Conservation (phyloP, 2,888 invertebrate species). For the Sinotaia quadrata region DNA sequence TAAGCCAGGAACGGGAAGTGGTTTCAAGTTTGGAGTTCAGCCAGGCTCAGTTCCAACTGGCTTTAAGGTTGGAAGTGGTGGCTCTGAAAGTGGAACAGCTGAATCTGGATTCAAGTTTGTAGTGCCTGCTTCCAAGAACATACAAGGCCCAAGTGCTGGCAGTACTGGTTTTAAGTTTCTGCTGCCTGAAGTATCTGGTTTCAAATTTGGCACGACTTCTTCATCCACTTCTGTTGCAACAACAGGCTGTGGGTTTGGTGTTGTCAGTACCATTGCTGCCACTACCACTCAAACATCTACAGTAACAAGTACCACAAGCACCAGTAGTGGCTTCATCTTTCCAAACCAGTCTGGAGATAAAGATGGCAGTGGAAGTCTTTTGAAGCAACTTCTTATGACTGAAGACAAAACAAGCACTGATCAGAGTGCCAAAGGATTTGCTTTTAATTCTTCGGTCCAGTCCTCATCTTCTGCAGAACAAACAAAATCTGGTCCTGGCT, state of each 20-base stretch:
- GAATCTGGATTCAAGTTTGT: no score
- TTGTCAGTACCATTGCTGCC: slow-evolving; percentile 5
- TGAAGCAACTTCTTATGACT: slow-evolving; percentile 29
- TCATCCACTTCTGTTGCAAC: slow-evolving; percentile 3
- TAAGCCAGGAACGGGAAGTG: slow-evolving; percentile 14
- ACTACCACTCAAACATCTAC: neutral
- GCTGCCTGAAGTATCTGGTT: slow-evolving; percentile 9
- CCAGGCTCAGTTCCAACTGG: slow-evolving; percentile 2
- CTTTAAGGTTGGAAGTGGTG: slow-evolving; percentile 27
- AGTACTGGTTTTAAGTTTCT: slow-evolving; percentile 39
- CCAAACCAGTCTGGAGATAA: neutral
- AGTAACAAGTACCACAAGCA: neutral
- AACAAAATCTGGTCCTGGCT: neutral
- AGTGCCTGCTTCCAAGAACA: no score
- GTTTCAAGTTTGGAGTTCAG: slow-evolving; percentile 40
- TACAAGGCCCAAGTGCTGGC: neutral
- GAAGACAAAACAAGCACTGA: slow-evolving; percentile 17
- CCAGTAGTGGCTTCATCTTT: neutral
- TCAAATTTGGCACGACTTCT: slow-evolving; percentile 24
- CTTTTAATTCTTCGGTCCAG: neutral
- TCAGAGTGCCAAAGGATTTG: neutral
- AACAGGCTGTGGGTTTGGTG: slow-evolving; percentile 29
- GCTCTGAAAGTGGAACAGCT: neutral
- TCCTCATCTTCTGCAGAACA: neutral
- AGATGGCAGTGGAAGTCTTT: slow-evolving; percentile 18